These are phyloP conservation scores for Heliconius hortense DNA, from an alignment of 2,888 invertebrate genomes.

Conservation along the genomic window DNA sequence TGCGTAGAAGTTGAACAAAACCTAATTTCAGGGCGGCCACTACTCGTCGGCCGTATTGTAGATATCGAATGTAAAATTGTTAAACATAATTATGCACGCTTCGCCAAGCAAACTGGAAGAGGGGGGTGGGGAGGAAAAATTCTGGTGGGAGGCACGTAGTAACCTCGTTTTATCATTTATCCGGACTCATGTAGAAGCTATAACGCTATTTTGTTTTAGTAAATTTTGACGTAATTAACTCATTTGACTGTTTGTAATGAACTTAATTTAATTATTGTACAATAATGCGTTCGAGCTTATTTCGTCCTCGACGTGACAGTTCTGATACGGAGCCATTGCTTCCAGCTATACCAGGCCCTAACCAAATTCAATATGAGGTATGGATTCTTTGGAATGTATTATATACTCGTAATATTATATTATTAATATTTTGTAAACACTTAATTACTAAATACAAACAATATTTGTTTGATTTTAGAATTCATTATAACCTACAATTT, in stretches of 20 bases:
- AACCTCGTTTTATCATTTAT: not conserved
- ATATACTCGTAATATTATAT: not conserved
- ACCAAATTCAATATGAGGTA: constrained; percentile 58
- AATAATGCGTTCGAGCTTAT: constrained; percentile 65
- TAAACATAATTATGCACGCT: not conserved
- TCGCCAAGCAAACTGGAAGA: not conserved
- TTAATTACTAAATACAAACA: not conserved
- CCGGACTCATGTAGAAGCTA: constrained; percentile 2
- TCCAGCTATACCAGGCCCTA: constrained; percentile 52
- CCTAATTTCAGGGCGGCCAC: too few species aligned
- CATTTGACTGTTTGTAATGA: constrained; percentile 4
- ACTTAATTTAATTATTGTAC: not conserved
- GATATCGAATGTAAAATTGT: too few species aligned
- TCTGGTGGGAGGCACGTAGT: not conserved
- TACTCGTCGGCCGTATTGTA: too few species aligned
- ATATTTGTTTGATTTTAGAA: not conserved
- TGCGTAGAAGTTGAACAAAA: too few species aligned
- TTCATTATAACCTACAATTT: not conserved
- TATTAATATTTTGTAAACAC: not conserved
- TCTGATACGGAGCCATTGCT: constrained; percentile 65
- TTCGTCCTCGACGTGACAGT: constrained; percentile 52
- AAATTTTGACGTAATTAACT: constrained; percentile 9
- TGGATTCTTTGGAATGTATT: not conserved
- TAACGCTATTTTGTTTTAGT: not conserved
- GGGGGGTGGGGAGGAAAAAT: not conserved